Conservation (phyloP, 2,113 vertebrate species). For the Pagrus major region DNA sequence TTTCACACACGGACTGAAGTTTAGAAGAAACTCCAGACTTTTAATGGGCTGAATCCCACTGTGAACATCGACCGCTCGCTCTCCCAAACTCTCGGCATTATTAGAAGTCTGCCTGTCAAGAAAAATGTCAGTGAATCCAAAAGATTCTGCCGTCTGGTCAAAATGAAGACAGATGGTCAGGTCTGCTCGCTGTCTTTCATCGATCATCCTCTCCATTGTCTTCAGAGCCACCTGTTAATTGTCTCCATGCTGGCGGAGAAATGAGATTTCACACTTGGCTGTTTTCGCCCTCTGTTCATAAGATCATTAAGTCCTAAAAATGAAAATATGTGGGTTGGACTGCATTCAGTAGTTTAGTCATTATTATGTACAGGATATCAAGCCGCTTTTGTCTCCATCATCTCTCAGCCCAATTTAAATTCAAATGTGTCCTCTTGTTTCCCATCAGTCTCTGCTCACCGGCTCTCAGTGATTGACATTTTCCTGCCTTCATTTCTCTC, state of each 20-base stretch:
- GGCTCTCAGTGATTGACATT: not conserved
- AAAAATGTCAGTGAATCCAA: constrained; percentile 12
- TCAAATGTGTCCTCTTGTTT: constrained; percentile 22
- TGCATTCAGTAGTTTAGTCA: constrained; percentile 14
- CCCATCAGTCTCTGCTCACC: constrained; percentile 11
- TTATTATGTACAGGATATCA: not conserved
- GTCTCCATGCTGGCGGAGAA: constrained; percentile 26
- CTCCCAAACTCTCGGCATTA: not conserved
- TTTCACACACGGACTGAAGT: not conserved
- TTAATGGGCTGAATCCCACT: not conserved
- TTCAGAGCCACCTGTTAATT: constrained; percentile 43
- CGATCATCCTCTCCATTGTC: constrained; percentile 23
- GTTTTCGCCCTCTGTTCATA: constrained; percentile 30
- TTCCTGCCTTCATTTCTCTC: not conserved
- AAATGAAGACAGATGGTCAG: constrained; percentile 39
- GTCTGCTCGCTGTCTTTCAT: constrained; percentile 22
- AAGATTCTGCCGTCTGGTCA: not conserved
- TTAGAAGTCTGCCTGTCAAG: not conserved
- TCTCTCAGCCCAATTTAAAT: constrained; percentile 35
- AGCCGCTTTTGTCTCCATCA: constrained; percentile 18
- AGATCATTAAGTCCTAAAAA: constrained; percentile 31
- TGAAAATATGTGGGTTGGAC: constrained; percentile 24
- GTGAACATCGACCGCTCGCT: constrained; percentile 2
- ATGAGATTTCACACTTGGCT: constrained; percentile 48
- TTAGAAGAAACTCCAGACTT: not conserved